Evolutionary conservation across 2,888 invertebrate species (phyloP).

Genomic region (Parascotia fuliginaria): DNA sequence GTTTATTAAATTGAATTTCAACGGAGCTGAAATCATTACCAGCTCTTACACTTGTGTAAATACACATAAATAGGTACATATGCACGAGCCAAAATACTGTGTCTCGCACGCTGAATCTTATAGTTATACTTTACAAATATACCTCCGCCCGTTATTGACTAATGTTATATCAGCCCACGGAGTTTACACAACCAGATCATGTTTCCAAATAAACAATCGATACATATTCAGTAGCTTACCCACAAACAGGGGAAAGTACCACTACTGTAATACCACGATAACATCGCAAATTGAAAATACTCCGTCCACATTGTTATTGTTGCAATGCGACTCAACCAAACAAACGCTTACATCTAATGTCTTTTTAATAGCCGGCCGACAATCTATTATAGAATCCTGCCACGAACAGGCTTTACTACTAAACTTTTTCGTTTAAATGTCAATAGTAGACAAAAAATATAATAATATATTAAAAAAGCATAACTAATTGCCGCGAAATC

Average conservation of each 20-base stretch:
- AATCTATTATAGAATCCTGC: conserved; percentile 53
- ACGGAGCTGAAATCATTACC: conserved; percentile 11
- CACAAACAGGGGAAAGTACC: conserved; percentile 44
- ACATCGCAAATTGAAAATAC: conserved; percentile 50
- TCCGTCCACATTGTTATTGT: conserved; percentile 26
- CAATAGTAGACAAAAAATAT: conserved; percentile 16
- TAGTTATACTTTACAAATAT: conserved; percentile 28
- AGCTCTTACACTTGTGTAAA: conserved; percentile 7
- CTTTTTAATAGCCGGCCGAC: conserved; percentile 55
- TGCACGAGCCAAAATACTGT: conserved; percentile 10
- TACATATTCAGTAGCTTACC: conserved; percentile 39
- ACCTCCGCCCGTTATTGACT: conserved; percentile 11
- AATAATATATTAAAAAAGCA: conserved; percentile 44
- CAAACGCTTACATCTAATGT: conserved; percentile 51
- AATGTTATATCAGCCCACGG: conserved; percentile 10
- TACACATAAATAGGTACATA: too few relatives aligned
- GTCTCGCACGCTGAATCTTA: conserved; percentile 14
- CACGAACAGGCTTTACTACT: conserved; percentile 35
- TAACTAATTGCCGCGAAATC: conserved; percentile 47
- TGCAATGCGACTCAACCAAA: conserved; percentile 32
- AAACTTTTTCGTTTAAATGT: conserved; percentile 39
- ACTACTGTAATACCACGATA: conserved; percentile 26
- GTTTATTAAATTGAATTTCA: conserved; percentile 24
- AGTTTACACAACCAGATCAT: conserved; percentile 30
- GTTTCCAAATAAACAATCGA: conserved; percentile 40